Evolutionary conservation across 2,113 vertebrate genomes (phyloP).

Genomic region (Bucco capensis): DNA sequence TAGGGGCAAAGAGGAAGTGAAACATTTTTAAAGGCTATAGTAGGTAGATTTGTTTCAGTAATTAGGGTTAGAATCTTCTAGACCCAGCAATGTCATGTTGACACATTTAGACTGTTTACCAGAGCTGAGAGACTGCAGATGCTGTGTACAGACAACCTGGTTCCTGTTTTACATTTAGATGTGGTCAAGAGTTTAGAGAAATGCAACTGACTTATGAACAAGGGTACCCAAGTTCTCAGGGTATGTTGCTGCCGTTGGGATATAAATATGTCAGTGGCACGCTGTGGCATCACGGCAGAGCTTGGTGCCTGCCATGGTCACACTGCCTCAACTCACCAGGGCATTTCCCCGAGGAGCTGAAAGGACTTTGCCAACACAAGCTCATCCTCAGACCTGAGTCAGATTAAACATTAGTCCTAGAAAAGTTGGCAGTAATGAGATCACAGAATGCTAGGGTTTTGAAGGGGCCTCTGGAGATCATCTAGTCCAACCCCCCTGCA

Average conservation of each 20-base stretch:
- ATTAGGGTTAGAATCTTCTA: conserved; percentile 46
- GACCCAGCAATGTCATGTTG: background rate
- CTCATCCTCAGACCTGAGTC: background rate
- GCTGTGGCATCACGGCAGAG: accelerated
- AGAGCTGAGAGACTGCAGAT: conserved; percentile 49
- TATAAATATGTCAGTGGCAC: background rate
- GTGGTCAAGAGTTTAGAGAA: conserved; percentile 60
- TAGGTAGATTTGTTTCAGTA: conserved; percentile 53
- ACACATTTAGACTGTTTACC: conserved; percentile 59
- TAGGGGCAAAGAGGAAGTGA: conserved; percentile 42
- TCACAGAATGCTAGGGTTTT: too few species aligned
- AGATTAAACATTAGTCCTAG: background rate
- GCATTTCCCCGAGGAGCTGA: background rate
- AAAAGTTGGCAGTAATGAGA: background rate
- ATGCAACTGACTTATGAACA: conserved; percentile 52
- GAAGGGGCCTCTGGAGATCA: too few species aligned
- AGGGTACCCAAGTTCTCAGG: conserved; percentile 19
- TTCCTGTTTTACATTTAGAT: conserved; percentile 66
- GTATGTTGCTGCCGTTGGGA: background rate
- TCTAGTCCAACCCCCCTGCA: too few species aligned
- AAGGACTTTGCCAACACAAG: background rate
- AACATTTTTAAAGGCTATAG: conserved; percentile 32
- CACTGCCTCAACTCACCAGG: background rate
- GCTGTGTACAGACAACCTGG: conserved; percentile 18
- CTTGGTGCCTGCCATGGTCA: accelerated